These are phyloP conservation scores for Myotis vivesi DNA, from an alignment of 2,797 vertebrate species.

Conservation along the genomic window DNA sequence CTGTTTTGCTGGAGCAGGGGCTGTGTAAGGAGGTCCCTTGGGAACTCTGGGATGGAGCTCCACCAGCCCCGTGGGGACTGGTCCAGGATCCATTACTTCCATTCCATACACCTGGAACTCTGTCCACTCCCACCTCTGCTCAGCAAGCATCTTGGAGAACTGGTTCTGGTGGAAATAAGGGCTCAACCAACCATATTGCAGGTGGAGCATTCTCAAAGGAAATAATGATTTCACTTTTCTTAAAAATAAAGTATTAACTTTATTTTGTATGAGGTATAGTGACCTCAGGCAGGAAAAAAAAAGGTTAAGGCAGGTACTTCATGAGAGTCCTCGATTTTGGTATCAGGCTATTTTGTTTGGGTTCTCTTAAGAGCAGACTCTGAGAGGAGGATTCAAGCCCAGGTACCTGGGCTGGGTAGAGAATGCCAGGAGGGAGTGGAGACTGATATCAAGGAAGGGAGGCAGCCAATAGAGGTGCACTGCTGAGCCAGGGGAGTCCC, in stretches of 20 bases:
- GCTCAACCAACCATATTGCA: neutral
- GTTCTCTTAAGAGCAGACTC: neutral
- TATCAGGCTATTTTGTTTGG: neutral
- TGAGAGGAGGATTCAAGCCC: neutral
- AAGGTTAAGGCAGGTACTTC: neutral
- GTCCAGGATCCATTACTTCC: slow-evolving; percentile 43
- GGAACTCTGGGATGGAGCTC: slow-evolving; percentile 60
- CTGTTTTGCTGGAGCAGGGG: slow-evolving; percentile 31
- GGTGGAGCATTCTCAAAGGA: slow-evolving; percentile 47
- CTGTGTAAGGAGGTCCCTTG: neutral
- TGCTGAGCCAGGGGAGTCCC: neutral
- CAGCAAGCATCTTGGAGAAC: slow-evolving; percentile 19
- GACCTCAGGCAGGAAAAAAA: neutral
- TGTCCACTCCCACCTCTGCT: neutral
- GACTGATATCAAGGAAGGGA: neutral
- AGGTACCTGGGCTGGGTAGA: neutral
- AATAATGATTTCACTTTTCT: slow-evolving; percentile 46
- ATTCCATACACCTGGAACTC: neutral
- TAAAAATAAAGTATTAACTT: neutral
- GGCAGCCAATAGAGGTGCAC: neutral
- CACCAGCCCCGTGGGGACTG: neutral
- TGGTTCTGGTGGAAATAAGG: slow-evolving; percentile 15
- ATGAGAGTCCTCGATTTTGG: neutral
- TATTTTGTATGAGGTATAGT: neutral
- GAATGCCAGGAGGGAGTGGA: neutral